These are phyloP conservation scores for Macrotrachela quadricornifera DNA, from an alignment of 1,140 invertebrate genomes.

Conservation along the genomic window DNA sequence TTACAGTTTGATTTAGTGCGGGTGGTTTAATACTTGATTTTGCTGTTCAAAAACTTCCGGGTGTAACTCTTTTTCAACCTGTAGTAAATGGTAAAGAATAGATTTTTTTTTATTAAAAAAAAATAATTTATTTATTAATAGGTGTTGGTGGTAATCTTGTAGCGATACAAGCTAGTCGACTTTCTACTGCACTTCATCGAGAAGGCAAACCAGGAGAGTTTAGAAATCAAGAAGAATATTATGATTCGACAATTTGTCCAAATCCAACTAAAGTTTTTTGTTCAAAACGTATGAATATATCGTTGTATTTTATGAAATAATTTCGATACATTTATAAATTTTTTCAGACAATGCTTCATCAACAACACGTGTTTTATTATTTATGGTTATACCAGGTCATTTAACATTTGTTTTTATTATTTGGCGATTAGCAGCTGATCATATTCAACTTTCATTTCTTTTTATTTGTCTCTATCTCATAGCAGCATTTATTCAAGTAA, in stretches of 20 bases:
- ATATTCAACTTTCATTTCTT: conserved; percentile 38
- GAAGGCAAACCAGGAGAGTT: conserved; percentile 12
- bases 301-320: too few relatives aligned
- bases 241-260: too few relatives aligned
- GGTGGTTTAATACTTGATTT: conserved; percentile 28
- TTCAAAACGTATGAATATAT: too few relatives aligned
- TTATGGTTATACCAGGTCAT: conserved; percentile 75
- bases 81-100: conserved; percentile 20
- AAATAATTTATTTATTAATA: too few relatives aligned
- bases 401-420: conserved; percentile 71
- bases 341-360: conserved; percentile 25
- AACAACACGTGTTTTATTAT: conserved; percentile 55
- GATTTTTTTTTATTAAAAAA: too few relatives aligned
- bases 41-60: conserved; percentile 21
- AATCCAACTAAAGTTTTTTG: too few relatives aligned
- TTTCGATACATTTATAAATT: background rate
- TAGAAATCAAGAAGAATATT: too few relatives aligned
- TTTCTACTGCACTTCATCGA: conserved; percentile 51
- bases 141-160: conserved; percentile 75
- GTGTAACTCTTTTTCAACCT: conserved; percentile 29
- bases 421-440: conserved; percentile 38
- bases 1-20: conserved; percentile 17
- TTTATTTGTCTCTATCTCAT: conserved; percentile 60
- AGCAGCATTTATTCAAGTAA: conserved; percentile 46
- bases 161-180: conserved; percentile 69